Evolutionary conservation across 1,140 invertebrate species (phyloP), one percentile per base, ranked within the genome.

Genomic region (Lordiphosa collinella): DNA sequence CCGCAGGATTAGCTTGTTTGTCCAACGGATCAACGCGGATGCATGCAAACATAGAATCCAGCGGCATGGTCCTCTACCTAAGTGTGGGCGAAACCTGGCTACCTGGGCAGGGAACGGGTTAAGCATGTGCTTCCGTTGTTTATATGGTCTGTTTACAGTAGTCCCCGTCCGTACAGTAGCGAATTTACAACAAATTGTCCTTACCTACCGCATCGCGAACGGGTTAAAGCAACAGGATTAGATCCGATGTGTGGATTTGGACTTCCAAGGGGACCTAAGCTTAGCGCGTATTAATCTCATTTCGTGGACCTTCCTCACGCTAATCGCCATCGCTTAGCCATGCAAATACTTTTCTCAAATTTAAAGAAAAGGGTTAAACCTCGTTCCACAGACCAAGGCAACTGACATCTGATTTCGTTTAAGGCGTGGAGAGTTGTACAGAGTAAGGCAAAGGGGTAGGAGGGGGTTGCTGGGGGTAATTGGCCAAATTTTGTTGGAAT

Each of bases 1-100:
- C 80, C 80, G 74, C 80, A 85, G 80, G 82, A 85, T 85, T 86
- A 85, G 80, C 80, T 64, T 85, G 80, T 85, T 85, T 86, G 79
- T 72, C 47, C 64, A 78, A 58, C 69, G 73, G 79, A 85, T 85
- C 79, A 84, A 59, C 65, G 69, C 79, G 51, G 47, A 34, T 47
- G 55, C 69, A 60, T 71, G 74, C 79, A 85, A 85, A 85, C 79
- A 84, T 29, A 29, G 7, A 25, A 65, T 49, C 44, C 44, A 43
- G 57, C 32, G 25, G 35, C 14, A 18, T 18, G 18, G 18, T 22
- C 18, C 18, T 22, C 64, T 67, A 59, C 52, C 72, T 40, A 38
- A 38, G 40, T 34, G 35, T 12, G 38, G 31, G 46, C 29, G 18
- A 16, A 12, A 18, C 40, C 8, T 13, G 12, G 12, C 54, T 67